A percentile compares a stretch with the other conserved stretches of the same genome.
Conservation (phyloP, 2,797 vertebrate species). For the Tapera naevia region DNA sequence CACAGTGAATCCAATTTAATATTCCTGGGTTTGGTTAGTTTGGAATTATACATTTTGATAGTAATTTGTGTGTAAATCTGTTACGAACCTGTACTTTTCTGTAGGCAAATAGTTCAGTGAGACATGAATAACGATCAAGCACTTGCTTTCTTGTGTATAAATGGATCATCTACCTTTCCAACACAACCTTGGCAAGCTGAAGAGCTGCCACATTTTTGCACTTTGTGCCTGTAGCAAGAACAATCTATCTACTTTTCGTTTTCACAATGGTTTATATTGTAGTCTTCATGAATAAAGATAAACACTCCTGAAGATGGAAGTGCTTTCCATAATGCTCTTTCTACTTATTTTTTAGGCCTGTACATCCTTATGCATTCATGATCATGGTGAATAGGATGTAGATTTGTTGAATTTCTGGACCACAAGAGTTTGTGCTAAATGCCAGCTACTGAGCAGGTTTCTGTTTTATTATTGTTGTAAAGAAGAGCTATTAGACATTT, state of each 20-base stretch:
- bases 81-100: not conserved
- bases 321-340: not conserved
- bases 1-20: not conserved
- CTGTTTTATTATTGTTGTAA: constrained; percentile 25
- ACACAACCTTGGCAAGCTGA: not conserved
- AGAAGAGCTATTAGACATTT: not conserved
- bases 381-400: not conserved
- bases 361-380: not conserved
- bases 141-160: not conserved
- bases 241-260: not conserved
- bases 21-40: not conserved
- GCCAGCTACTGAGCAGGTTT: not conserved
- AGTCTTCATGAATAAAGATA: not conserved
- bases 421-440: not conserved
- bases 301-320: not conserved
- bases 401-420: constrained; percentile 8
- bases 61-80: not conserved
- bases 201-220: not conserved
- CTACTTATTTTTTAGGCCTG: not conserved
- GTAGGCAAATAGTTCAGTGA: not conserved
- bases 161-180: not conserved
- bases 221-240: not conserved
- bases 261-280: not conserved
- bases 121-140: not conserved
- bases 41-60: not conserved